These are phyloP conservation scores for Acleris sparsana DNA, from an alignment of 2,888 invertebrate species.

Conservation along the genomic window DNA sequence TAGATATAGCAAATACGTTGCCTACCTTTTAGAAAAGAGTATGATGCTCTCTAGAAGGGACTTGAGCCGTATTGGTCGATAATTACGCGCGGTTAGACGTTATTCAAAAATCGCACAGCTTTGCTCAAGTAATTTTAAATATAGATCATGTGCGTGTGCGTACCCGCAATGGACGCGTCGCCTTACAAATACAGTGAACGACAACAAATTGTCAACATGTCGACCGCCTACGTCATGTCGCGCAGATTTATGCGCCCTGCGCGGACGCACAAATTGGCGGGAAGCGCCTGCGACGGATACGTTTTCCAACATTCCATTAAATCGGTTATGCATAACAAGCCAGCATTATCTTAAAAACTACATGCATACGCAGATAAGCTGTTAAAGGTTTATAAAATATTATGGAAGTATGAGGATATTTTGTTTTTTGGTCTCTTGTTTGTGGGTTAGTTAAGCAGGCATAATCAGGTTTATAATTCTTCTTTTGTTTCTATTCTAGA, in stretches of 20 bases:
- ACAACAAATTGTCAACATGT: constrained; percentile 78
- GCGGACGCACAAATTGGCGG: constrained; percentile 79
- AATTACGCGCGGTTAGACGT: no score
- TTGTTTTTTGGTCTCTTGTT: background rate
- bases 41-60: no score
- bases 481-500: no score
- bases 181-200: constrained; percentile 38
- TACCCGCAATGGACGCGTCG: constrained; percentile 15
- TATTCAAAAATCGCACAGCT: no score
- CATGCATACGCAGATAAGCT: constrained; percentile 29
- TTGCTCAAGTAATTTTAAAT: no score
- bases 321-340: constrained; percentile 43
- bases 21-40: no score
- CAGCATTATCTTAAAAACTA: constrained; percentile 26
- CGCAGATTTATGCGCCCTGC: constrained; percentile 73
- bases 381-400: constrained; percentile 11
- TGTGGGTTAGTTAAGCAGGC: background rate
- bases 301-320: constrained; percentile 59
- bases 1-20: no score
- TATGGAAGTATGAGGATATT: constrained; percentile 5
- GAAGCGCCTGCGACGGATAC: constrained; percentile 62
- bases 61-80: no score
- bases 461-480: no score
- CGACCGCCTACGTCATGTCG: constrained; percentile 76
- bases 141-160: background rate